Evolutionary conservation across 2,113 vertebrate species (phyloP), one percentile per base, ranked within the genome.

Genomic region (Chionomys nivalis): DNA sequence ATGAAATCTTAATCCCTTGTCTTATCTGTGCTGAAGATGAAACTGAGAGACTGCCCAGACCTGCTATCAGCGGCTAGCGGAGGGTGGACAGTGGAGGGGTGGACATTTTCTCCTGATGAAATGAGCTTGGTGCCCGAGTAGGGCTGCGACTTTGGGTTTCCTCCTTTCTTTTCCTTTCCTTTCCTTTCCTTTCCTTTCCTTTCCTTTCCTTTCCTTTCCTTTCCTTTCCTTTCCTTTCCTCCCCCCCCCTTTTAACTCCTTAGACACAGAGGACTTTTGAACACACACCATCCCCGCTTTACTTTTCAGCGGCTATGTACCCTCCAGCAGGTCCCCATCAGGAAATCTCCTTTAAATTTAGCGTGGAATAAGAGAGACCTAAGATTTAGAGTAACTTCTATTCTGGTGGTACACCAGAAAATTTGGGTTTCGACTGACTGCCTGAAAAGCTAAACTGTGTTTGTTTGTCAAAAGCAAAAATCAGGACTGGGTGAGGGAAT

Each of bases 401-500:
- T 6, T 47, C 33, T 91, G 16, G 88, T 36, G 36, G 12, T 58
- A 79, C 90, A 58, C 4, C 79, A 75, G 91, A 90, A 47, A 76
- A n/a, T 78, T 72, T 24, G 10, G 55, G 42, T 65, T 14, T 89
- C 61, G 61, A 66, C 87, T 1, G 28, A 79, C 77, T 75, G 93
- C 83, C 86, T 1, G 2, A 72, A 97, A 93, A 93, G 44, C 72
- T 95, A 82, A 92, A 26, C 26, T 70, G 85, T 86, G 78, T 8
- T 75, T 42, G 77, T 82, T 94, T 95, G 66, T 94, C 52, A 87
- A 94, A 82, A 47, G 73, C 52, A 93, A 96, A 97, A 95, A 66
- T 93, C 76, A 55, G 77, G 68, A 31, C 85, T 28, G 68, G 33
- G 33, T 49, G 26, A 65, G 1, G 6, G 42, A 86, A 72, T 42